Conservation (phyloP, 2,888 invertebrate species). For the Tetropium fuscum region DNA sequence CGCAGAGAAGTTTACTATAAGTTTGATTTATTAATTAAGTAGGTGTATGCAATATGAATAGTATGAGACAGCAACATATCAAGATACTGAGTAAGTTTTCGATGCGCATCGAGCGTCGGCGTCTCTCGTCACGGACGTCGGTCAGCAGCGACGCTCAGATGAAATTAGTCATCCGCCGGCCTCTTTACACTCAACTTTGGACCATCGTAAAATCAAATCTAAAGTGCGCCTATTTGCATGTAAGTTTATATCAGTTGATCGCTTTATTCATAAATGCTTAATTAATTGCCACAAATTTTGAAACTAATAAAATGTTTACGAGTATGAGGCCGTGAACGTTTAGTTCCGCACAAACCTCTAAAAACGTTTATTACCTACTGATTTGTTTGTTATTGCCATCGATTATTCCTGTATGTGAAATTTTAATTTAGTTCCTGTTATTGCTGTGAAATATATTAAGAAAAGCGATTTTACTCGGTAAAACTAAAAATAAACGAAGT, state of each 20-base stretch:
- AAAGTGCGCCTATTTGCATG: slow-evolving; percentile 30
- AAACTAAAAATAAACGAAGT: slow-evolving; percentile 34
- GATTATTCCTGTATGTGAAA: too few relatives aligned
- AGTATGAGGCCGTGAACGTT: too few relatives aligned
- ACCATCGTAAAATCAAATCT: slow-evolving; percentile 41
- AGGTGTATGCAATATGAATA: neutral
- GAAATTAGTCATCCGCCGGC: slow-evolving; percentile 61
- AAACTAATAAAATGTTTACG: too few relatives aligned
- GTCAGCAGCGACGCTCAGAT: slow-evolving; percentile 54
- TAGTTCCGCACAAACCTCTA: too few relatives aligned
- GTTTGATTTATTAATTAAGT: neutral
- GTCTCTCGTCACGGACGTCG: slow-evolving; percentile 50
- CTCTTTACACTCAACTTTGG: slow-evolving; percentile 56
- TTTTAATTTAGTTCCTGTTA: too few relatives aligned
- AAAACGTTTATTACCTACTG: neutral
- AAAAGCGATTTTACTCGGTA: neutral
- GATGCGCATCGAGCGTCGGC: slow-evolving; percentile 43
- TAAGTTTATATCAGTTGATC: slow-evolving; percentile 6
- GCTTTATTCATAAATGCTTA: neutral
- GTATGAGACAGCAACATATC: neutral
- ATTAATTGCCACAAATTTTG: neutral
- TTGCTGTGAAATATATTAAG: too few relatives aligned
- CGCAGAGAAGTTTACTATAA: neutral
- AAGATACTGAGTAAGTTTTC: slow-evolving; percentile 26
- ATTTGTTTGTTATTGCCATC: neutral